Evolutionary conservation across 2,888 invertebrate genomes (phyloP).

Genomic region (Eilema griseolum): DNA sequence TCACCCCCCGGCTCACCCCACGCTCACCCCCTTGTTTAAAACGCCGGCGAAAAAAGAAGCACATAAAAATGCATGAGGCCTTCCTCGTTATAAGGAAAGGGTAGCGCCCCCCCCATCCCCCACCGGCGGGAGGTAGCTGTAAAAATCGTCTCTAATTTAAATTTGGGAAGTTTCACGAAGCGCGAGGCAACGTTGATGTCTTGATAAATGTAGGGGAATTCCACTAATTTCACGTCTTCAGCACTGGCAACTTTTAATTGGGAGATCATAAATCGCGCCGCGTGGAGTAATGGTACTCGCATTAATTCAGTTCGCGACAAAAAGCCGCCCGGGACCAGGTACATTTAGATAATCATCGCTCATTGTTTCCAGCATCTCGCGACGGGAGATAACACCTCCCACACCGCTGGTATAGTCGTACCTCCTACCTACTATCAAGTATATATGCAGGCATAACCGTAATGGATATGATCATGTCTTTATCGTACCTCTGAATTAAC

Average conservation of each 20-base stretch:
- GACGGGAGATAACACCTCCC: conserved; percentile 47
- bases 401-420: conserved; percentile 33
- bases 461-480: conserved; percentile 44
- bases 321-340: conserved; percentile 72
- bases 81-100: conserved; percentile 88
- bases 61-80: conserved; percentile 88
- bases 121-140: conserved; percentile 84
- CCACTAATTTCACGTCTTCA: conserved; percentile 85
- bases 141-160: conserved; percentile 88
- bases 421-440: background rate
- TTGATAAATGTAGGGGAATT: conserved; percentile 86
- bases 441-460: conserved; percentile 18
- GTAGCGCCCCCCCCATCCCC: conserved; percentile 80
- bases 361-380: conserved; percentile 72
- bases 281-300: conserved; percentile 74
- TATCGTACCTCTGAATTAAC: conserved; percentile 23
- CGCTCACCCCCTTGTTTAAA: conserved; percentile 87
- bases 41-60: conserved; percentile 88
- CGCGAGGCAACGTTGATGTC: conserved; percentile 84
- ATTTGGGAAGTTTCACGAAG: conserved; percentile 86
- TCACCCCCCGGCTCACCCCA: conserved; percentile 82
- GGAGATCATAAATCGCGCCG: conserved; percentile 80
- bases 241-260: conserved; percentile 84
- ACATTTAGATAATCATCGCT: conserved; percentile 82
- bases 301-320: conserved; percentile 82